Conservation (phyloP, 2,888 invertebrate species). For the Netelia virgata region DNA sequence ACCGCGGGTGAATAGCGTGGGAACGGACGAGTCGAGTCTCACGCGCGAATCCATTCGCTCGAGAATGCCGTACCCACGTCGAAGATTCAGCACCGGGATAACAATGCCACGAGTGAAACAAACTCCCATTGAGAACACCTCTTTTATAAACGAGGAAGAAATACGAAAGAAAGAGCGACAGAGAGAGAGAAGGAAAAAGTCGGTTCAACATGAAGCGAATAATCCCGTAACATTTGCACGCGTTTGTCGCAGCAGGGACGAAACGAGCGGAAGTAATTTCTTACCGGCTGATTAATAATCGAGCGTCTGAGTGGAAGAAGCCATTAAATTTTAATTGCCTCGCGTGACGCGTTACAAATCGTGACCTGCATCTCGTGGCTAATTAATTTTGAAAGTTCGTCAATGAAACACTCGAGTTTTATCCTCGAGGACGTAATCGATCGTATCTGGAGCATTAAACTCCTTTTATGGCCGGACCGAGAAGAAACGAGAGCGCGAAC, state of each 20-base stretch:
- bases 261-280: slow-evolving; percentile 58
- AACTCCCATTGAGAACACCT: slow-evolving; percentile 42
- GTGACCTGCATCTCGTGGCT: slow-evolving; percentile 33
- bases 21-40: slow-evolving; percentile 65
- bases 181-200: background rate
- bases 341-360: background rate
- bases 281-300: slow-evolving; percentile 56
- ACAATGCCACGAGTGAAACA: slow-evolving; percentile 57
- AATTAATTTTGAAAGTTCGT: slow-evolving; percentile 58
- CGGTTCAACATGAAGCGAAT: slow-evolving; percentile 25
- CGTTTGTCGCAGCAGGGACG: slow-evolving; percentile 36
- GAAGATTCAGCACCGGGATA: slow-evolving; percentile 38
- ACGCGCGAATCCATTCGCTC: slow-evolving; percentile 65
- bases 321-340: slow-evolving; percentile 44
- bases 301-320: slow-evolving; percentile 17
- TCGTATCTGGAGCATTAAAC: slow-evolving; percentile 33
- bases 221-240: slow-evolving; percentile 25
- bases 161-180: slow-evolving; percentile 16
- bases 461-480: slow-evolving; percentile 30
- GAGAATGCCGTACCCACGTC: slow-evolving; percentile 45
- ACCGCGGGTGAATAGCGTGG: slow-evolving; percentile 70
- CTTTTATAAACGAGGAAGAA: background rate
- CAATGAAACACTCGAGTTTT: slow-evolving; percentile 47
- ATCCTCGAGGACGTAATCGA: slow-evolving; percentile 38
- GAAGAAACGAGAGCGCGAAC: slow-evolving; percentile 16